Conservation (phyloP, 2,797 vertebrate genomes). For the Typhlichthys eigenmanni region DNA sequence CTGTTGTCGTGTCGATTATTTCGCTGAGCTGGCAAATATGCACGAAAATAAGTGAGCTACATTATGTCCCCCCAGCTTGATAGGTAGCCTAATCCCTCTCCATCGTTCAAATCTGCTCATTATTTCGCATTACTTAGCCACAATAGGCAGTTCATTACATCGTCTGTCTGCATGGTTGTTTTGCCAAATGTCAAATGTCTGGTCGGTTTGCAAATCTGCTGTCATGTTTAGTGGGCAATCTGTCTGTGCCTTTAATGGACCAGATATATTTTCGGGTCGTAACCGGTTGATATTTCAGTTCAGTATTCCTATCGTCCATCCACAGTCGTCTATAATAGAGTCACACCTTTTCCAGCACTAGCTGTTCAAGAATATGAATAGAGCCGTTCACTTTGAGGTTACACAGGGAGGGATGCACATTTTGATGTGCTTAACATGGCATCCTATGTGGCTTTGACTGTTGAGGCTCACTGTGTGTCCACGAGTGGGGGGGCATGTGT, state of each 20-base stretch:
- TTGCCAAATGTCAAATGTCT: constrained; percentile 41
- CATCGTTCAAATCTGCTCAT: constrained; percentile 22
- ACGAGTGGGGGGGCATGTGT: constrained; percentile 8
- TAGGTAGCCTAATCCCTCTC: too few species aligned
- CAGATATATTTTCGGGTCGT: constrained; percentile 3
- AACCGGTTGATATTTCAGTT: constrained; percentile 6
- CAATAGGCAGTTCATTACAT: constrained; percentile 31
- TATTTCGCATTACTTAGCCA: constrained; percentile 29
- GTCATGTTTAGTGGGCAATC: constrained; percentile 41
- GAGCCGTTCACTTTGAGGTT: constrained; percentile 59
- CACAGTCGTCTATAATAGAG: constrained; percentile 11
- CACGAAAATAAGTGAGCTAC: too few species aligned
- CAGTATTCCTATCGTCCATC: neutral
- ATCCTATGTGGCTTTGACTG: constrained; percentile 55
- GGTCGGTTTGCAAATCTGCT: constrained; percentile 29
- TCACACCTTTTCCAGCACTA: constrained; percentile 13
- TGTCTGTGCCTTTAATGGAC: constrained; percentile 38
- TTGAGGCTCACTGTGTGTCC: constrained; percentile 22
- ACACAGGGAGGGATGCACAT: constrained; percentile 16
- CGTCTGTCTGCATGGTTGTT: constrained; percentile 20
- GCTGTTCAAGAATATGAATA: constrained; percentile 47
- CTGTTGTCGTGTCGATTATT: neutral
- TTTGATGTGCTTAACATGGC: constrained; percentile 49
- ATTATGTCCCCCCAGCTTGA: too few species aligned
- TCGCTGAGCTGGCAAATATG: neutral